A percentile compares a stretch with the other conserved stretches of the same genome.
Conservation (phyloP, 2,113 vertebrate species). For the Protobothrops flavoviridis region DNA sequence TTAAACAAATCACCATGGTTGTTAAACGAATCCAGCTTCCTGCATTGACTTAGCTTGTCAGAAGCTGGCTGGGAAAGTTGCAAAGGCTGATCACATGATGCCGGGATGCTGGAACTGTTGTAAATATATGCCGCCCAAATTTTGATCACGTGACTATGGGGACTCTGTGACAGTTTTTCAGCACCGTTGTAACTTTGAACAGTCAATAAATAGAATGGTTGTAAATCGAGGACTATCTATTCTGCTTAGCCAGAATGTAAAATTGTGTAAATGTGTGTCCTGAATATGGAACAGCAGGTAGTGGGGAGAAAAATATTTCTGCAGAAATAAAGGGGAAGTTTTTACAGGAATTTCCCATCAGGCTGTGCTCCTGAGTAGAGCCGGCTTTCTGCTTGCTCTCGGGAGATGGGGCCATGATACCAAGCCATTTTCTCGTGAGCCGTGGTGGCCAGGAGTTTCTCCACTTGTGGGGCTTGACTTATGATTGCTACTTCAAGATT, state of each 20-base stretch:
- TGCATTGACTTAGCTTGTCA: no score
- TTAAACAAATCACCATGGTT: no score
- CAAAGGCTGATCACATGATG: no score
- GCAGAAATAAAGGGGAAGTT: not conserved
- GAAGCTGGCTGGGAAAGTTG: no score
- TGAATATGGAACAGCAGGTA: not conserved
- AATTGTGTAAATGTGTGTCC: not conserved
- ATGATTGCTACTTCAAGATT: constrained; percentile 93
- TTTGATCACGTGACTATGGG: no score
- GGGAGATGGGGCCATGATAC: constrained; percentile 81
- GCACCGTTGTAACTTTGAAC: no score
- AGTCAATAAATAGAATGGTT: no score
- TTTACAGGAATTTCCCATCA: constrained; percentile 93
- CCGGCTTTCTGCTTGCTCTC: constrained; percentile 83
- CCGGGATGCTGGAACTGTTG: no score
- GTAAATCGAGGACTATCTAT: not conserved
- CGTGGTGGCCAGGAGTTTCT: constrained; percentile 92
- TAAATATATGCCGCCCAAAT: no score
- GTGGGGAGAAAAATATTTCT: not conserved
- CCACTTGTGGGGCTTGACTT: constrained; percentile 93
- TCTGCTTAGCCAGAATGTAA: not conserved
- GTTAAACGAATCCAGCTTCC: no score
- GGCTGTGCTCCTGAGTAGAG: constrained; percentile 87
- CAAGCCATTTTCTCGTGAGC: constrained; percentile 93
- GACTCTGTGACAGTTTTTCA: no score